Evolutionary conservation across 2,797 vertebrate genomes (phyloP).

Genomic region (Lemur catta): DNA sequence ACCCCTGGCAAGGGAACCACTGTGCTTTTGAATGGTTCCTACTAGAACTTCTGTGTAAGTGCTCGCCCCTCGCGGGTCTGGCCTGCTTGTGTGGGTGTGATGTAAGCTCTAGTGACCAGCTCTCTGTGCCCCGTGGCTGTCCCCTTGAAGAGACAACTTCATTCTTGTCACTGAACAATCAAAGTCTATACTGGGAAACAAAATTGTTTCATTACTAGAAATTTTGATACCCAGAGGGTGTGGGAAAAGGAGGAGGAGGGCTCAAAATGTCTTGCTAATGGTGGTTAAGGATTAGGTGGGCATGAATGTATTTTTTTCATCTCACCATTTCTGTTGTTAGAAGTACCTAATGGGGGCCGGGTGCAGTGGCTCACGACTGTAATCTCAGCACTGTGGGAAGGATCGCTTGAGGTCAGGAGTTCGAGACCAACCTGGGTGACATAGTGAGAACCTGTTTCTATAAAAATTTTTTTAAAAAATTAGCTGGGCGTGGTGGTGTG

Average conservation of each 20-base stretch:
- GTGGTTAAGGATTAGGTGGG: background rate
- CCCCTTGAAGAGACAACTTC: background rate
- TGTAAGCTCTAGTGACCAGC: background rate
- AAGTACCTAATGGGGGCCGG: slow-evolving; percentile 60
- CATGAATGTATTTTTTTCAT: background rate
- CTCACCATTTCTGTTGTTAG: slow-evolving; percentile 70
- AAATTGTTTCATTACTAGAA: background rate
- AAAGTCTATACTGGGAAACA: slow-evolving; percentile 8
- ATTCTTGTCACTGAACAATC: background rate
- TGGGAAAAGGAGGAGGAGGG: background rate
- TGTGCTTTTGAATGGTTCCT: background rate
- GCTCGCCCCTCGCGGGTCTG: background rate
- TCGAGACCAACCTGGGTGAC: background rate
- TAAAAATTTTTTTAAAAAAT: background rate
- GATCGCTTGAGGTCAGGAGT: background rate
- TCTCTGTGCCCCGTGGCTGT: no score
- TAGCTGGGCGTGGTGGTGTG: background rate
- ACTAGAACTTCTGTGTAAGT: background rate
- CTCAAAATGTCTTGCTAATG: background rate
- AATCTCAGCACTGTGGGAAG: background rate
- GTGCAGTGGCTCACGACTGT: background rate
- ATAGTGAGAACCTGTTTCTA: background rate
- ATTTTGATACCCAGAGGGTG: background rate
- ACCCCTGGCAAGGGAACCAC: background rate
- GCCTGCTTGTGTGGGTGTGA: background rate